These are phyloP conservation scores for Cataglyphis albicans DNA, from an alignment of 2,888 invertebrate species.

Conservation along the genomic window DNA sequence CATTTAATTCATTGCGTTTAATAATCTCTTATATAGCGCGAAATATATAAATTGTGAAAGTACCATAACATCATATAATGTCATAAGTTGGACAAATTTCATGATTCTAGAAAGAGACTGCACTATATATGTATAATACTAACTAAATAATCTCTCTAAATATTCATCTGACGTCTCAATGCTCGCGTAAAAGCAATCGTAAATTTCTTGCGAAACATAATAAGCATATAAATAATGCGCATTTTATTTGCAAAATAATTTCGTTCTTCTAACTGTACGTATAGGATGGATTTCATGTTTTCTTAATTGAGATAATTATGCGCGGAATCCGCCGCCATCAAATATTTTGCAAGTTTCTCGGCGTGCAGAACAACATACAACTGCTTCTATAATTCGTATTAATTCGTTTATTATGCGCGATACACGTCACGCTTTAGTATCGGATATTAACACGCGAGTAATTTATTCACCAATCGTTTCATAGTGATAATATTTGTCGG, in stretches of 20 bases:
- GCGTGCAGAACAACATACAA: slow-evolving; percentile 1
- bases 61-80: not conserved
- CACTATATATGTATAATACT: not conserved
- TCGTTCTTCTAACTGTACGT: not conserved
- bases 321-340: not conserved
- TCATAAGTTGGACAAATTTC: slow-evolving; percentile 16
- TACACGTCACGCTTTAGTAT: slow-evolving; percentile 47
- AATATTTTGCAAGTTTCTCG: slow-evolving; percentile 13
- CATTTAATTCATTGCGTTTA: slow-evolving; percentile 26
- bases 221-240: not conserved
- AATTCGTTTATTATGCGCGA: slow-evolving; percentile 62
- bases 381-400: slow-evolving; percentile 42
- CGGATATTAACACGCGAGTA: slow-evolving; percentile 64
- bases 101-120: not conserved
- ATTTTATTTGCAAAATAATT: slow-evolving; percentile 22
- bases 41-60: slow-evolving; percentile 19
- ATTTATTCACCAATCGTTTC: slow-evolving; percentile 68
- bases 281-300: not conserved
- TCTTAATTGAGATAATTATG: not conserved
- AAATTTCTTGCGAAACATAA: slow-evolving; percentile 29
- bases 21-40: not conserved
- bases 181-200: slow-evolving; percentile 4
- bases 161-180: slow-evolving; percentile 15
- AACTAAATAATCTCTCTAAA: slow-evolving; percentile 2
- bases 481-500: slow-evolving; percentile 54